These are phyloP conservation scores for Myotis findleyi DNA, from an alignment of 2,797 vertebrate genomes.

Conservation along the genomic window DNA sequence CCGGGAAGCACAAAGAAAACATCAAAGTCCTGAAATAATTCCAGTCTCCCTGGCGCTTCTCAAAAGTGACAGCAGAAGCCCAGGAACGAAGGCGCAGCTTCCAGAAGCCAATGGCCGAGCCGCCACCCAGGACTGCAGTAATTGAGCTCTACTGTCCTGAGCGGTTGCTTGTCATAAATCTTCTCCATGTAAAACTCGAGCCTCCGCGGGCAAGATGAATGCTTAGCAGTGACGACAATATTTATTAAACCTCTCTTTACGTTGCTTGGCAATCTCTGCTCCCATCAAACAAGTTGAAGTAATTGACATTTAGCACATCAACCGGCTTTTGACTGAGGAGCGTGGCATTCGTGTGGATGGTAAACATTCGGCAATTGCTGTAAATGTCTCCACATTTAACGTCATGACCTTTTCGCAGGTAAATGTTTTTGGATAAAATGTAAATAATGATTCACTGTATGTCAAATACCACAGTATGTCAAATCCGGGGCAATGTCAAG, in stretches of 20 bases:
- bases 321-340: slow-evolving; percentile 88
- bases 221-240: slow-evolving; percentile 88
- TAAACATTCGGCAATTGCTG: slow-evolving; percentile 90
- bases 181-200: slow-evolving; percentile 83
- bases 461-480: slow-evolving; percentile 89
- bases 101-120: slow-evolving; percentile 76
- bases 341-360: slow-evolving; percentile 90
- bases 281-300: slow-evolving; percentile 89
- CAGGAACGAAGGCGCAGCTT: slow-evolving; percentile 77
- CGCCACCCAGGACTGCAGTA: slow-evolving; percentile 81
- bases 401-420: slow-evolving; percentile 90
- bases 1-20: slow-evolving; percentile 66
- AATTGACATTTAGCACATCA: slow-evolving; percentile 90
- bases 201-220: slow-evolving; percentile 86
- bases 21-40: slow-evolving; percentile 77
- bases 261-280: slow-evolving; percentile 87
- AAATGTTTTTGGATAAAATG: slow-evolving; percentile 92
- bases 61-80: slow-evolving; percentile 72
- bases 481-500: slow-evolving; percentile 87
- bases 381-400: slow-evolving; percentile 91
- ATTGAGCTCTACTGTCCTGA: slow-evolving; percentile 86
- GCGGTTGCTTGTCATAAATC: slow-evolving; percentile 85
- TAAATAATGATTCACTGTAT: slow-evolving; percentile 89
- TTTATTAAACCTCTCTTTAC: slow-evolving; percentile 89
- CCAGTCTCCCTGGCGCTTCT: slow-evolving; percentile 70